These are phyloP conservation scores for Phylloscopus whistleri DNA, from an alignment of 2,113 vertebrate species.

Conservation along the genomic window DNA sequence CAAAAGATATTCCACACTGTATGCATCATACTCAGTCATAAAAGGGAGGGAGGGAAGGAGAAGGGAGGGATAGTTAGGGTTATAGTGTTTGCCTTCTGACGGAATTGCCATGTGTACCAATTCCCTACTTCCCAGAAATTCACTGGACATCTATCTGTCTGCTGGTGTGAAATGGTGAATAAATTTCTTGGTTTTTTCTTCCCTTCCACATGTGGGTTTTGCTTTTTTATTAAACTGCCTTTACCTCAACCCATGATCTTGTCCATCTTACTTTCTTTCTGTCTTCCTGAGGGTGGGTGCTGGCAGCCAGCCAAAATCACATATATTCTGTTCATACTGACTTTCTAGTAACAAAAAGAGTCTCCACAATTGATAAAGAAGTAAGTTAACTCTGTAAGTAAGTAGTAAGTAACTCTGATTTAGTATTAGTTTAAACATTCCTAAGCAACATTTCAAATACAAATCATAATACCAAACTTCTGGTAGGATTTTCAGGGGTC, in stretches of 20 bases:
- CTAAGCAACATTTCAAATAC: background rate
- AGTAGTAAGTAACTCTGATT: background rate
- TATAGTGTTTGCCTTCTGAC: background rate
- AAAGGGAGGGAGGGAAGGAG: background rate
- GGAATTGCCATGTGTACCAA: background rate
- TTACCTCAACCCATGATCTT: background rate
- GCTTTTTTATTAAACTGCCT: background rate
- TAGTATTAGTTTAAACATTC: background rate
- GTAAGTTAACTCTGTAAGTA: background rate
- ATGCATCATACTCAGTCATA: background rate
- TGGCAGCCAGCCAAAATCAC: background rate
- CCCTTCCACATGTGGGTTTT: rapidly evolving
- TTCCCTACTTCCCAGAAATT: background rate
- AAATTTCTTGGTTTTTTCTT: background rate
- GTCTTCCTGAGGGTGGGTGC: background rate
- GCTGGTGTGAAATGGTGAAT: background rate
- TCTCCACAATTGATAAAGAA: background rate
- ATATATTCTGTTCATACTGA: background rate
- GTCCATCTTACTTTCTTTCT: background rate
- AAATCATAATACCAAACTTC: background rate
- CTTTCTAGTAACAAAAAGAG: background rate
- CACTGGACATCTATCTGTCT: background rate
- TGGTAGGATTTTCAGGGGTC: background rate
- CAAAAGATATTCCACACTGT: background rate
- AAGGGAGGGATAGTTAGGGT: background rate